A percentile compares a stretch with the other conserved stretches of the same genome.
Conservation (phyloP, 2,888 invertebrate genomes). For the Apotomis turbidana region DNA sequence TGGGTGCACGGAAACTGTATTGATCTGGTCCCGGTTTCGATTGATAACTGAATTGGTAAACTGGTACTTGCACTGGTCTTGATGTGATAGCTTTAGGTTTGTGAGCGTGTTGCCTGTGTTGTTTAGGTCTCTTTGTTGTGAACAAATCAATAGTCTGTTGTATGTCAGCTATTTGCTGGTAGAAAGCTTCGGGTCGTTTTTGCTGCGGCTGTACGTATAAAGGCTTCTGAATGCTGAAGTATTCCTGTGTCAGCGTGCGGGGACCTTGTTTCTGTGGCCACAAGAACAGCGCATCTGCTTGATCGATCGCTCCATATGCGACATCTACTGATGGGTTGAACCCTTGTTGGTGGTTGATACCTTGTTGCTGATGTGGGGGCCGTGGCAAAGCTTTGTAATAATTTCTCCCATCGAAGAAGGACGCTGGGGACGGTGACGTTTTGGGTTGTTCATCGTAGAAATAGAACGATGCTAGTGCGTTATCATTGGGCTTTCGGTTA, state of each 20-base stretch:
- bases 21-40: constrained; percentile 80
- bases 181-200: constrained; percentile 83
- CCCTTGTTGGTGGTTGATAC: constrained; percentile 64
- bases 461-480: constrained; percentile 85
- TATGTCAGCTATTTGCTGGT: constrained; percentile 86
- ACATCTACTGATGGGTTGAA: constrained; percentile 73
- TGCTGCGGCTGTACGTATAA: constrained; percentile 69
- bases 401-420: constrained; percentile 76
- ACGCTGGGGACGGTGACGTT: constrained; percentile 82
- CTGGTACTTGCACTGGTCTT: constrained; percentile 75
- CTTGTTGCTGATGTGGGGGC: constrained; percentile 53
- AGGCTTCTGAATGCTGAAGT: constrained; percentile 79
- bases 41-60: constrained; percentile 90
- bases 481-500: constrained; percentile 71
- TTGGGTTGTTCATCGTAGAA: constrained; percentile 87
- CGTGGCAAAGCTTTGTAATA: constrained; percentile 74
- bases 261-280: constrained; percentile 82
- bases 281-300: constrained; percentile 74
- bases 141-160: constrained; percentile 87
- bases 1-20: constrained; percentile 76
- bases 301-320: constrained; percentile 75
- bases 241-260: constrained; percentile 79
- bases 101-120: constrained; percentile 69
- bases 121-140: constrained; percentile 82
- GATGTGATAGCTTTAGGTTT: constrained; percentile 80